These are phyloP conservation scores for Drosophila micromelanica DNA, from an alignment of 1,140 invertebrate genomes.

Conservation along the genomic window DNA sequence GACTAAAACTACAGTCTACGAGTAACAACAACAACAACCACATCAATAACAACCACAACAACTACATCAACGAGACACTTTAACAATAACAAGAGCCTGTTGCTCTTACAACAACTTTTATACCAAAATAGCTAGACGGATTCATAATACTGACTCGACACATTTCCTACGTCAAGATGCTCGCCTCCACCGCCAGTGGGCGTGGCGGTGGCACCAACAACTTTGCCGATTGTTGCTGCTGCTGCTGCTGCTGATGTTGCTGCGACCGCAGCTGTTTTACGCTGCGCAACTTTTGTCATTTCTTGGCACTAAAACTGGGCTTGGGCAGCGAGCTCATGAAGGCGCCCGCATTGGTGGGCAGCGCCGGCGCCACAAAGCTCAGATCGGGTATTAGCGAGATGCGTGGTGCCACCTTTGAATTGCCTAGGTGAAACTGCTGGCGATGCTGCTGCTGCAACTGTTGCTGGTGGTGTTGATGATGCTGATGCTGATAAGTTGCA, in stretches of 20 bases:
- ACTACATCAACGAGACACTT: too few relatives aligned
- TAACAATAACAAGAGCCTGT: slow-evolving; percentile 42
- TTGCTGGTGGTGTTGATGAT: slow-evolving; percentile 50
- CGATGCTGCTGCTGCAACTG: slow-evolving; percentile 67
- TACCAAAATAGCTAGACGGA: slow-evolving; percentile 75
- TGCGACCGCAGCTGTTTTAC: slow-evolving; percentile 26
- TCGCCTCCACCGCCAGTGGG: slow-evolving; percentile 49
- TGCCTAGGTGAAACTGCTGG: slow-evolving; percentile 73
- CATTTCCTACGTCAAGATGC: slow-evolving; percentile 56
- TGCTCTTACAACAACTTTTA: slow-evolving; percentile 35
- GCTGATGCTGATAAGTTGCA: slow-evolving; percentile 48
- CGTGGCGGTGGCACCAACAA: slow-evolving; percentile 27
- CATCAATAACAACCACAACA: slow-evolving; percentile 50
- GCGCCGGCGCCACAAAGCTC: slow-evolving; percentile 84
- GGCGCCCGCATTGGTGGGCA: slow-evolving; percentile 72
- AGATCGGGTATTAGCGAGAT: slow-evolving; percentile 85
- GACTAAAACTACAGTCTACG: slow-evolving; percentile 45
- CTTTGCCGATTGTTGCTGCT: slow-evolving; percentile 17
- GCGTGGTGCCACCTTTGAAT: slow-evolving; percentile 81
- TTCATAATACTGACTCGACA: slow-evolving; percentile 77
- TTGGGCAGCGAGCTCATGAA: slow-evolving; percentile 76
- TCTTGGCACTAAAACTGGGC: slow-evolving; percentile 74
- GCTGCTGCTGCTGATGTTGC: slow-evolving; percentile 31
- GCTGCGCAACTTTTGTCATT: slow-evolving; percentile 69
- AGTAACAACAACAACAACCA: slow-evolving; percentile 39